A percentile compares a stretch with the other conserved stretches of the same genome.
Evolutionary conservation across 2,113 vertebrate species (phyloP).

Genomic region (Microtus oregoni): DNA sequence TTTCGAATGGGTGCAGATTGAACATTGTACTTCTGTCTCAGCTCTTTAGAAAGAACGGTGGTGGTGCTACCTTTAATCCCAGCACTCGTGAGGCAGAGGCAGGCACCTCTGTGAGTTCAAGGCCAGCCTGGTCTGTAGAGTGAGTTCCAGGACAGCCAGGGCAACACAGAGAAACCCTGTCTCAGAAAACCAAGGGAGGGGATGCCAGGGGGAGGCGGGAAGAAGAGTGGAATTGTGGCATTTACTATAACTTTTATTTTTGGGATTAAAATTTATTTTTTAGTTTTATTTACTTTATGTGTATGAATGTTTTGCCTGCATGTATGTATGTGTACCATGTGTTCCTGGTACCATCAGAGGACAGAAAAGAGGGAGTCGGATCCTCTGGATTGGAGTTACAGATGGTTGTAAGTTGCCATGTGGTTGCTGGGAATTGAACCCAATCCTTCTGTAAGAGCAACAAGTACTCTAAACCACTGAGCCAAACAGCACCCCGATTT

Average conservation of each 20-base stretch:
- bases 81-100: not conserved
- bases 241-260: slow-evolving; percentile 2
- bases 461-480: not conserved
- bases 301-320: not conserved
- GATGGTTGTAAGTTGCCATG: not conserved
- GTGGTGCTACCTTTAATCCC: not conserved
- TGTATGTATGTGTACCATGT: not conserved
- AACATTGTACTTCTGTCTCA: not conserved
- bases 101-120: not conserved
- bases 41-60: not conserved
- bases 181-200: not conserved
- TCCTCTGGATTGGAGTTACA: not conserved
- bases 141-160: not conserved
- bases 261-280: not conserved
- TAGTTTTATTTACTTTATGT: not conserved
- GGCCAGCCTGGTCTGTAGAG: not conserved
- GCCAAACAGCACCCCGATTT: not conserved
- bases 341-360: not conserved
- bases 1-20: not conserved
- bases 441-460: not conserved
- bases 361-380: not conserved
- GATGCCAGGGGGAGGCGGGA: not conserved
- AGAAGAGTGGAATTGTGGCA: slow-evolving; percentile 26
- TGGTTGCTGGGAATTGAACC: not conserved
- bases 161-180: not conserved